Base-by-base conservation (phyloP, 2,797 vertebrate genomes). In the Labeo calbasu region DNA sequence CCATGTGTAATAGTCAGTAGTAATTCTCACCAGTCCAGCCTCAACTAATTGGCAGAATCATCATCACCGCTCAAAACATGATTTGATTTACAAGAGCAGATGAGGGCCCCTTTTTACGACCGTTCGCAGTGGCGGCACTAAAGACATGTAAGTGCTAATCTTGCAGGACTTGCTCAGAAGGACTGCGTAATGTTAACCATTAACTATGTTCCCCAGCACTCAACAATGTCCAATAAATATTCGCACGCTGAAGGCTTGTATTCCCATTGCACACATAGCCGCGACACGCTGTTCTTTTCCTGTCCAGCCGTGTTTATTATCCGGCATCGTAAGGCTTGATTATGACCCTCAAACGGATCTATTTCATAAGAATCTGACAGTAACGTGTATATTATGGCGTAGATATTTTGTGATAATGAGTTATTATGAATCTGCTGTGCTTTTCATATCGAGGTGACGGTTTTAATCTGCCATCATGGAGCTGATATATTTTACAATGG, bases 1-100 rank as follows among this genome's bases (percentile, higher is more conserved):
- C 83, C 88, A 92, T 90, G 91, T 88, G 92, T 93, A 91, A 92
- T 92, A 85, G 90, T 82, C 85, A 92, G 90, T 85, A 90, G 91
- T 89, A 92, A 91, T 89, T 89, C 86, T 88, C 84, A 72, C 73
- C 50, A 82, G 68, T 80, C 88, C 84, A 66, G 86, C 88, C 87
- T 88, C 86, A 86, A 91, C 90, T 89, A 88, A 88, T 90, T 92
- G 91, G 87, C 89, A 86, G 79, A 90, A 88, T 90, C 87, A 90
- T 90, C 89, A 87, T 88, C 82, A 73, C 66, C 11, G 81, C 68
- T 72, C 80, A 84, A 84, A 88, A 90, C 86, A 85, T 63, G 76
- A 88, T 90, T 91, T 91, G 88, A 88, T 91, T 90, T 88, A 88
- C 77, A 57, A 80, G 84, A 84, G 66, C 77, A 85, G 77, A 77